Evolutionary conservation across 2,888 invertebrate species (phyloP).

Genomic region (Torymus auratus): DNA sequence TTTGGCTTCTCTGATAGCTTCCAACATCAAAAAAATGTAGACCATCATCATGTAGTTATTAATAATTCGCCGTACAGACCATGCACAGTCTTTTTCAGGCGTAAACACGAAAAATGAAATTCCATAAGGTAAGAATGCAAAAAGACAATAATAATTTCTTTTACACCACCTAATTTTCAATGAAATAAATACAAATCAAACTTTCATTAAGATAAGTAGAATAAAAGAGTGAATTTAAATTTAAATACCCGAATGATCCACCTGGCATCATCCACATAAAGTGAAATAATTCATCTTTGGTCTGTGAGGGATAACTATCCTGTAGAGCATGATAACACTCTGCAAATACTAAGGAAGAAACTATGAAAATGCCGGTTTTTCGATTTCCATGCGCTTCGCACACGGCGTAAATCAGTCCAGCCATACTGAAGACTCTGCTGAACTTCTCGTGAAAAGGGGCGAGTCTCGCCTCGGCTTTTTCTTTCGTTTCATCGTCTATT

Average conservation of each 20-base stretch:
- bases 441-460: slow-evolving; percentile 46
- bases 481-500: slow-evolving; percentile 61
- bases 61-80: slow-evolving; percentile 63
- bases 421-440: slow-evolving; percentile 40
- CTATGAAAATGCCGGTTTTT: slow-evolving; percentile 58
- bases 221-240: neutral
- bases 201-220: no score
- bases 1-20: slow-evolving; percentile 62
- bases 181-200: no score
- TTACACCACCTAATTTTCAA: slow-evolving; percentile 56
- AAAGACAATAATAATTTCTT: slow-evolving; percentile 62
- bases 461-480: slow-evolving; percentile 10
- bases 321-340: slow-evolving; percentile 52
- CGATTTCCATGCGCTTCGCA: slow-evolving; percentile 58
- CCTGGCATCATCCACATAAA: slow-evolving; percentile 62
- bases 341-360: slow-evolving; percentile 50
- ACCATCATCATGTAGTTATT: slow-evolving; percentile 68
- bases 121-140: slow-evolving; percentile 64
- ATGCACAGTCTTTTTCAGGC: slow-evolving; percentile 62
- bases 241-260: slow-evolving; percentile 63
- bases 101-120: slow-evolving; percentile 61
- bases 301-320: neutral
- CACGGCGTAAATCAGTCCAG: slow-evolving; percentile 38
- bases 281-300: slow-evolving; percentile 36
- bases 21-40: slow-evolving; percentile 64